These are phyloP conservation scores for Diabrotica virgifera DNA, from an alignment of 1,140 invertebrate species.

Conservation along the genomic window DNA sequence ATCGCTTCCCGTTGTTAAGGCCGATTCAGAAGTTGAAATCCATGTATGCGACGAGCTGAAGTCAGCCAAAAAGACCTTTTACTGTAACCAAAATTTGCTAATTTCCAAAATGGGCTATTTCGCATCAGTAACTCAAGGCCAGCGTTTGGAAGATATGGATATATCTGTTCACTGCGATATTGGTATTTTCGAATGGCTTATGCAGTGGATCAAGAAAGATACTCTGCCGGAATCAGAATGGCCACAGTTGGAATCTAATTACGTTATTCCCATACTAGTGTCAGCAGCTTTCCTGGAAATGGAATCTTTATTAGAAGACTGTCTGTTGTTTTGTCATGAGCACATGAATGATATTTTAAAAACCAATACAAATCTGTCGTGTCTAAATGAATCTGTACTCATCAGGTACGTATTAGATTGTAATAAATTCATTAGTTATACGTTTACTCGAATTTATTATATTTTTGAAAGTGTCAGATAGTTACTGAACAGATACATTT, in stretches of 20 bases:
- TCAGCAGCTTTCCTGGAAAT: conserved; percentile 94
- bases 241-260: conserved; percentile 75
- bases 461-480: no score
- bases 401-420: conserved; percentile 54
- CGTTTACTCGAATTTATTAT: background rate
- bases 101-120: conserved; percentile 94
- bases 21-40: conserved; percentile 70
- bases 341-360: conserved; percentile 78
- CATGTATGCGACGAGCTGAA: conserved; percentile 86
- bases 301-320: conserved; percentile 80
- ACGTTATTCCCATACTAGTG: conserved; percentile 87
- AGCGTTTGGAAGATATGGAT: conserved; percentile 89
- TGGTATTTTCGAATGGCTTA: conserved; percentile 92
- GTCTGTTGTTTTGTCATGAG: conserved; percentile 74
- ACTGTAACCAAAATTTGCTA: conserved; percentile 79
- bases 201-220: conserved; percentile 86
- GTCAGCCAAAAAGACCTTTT: conserved; percentile 82
- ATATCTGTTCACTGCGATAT: conserved; percentile 96
- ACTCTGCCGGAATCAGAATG: conserved; percentile 62
- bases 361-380: conserved; percentile 73
- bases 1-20: conserved; percentile 15
- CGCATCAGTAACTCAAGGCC: conserved; percentile 80
- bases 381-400: conserved; percentile 76
- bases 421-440: background rate
- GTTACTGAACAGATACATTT: no score